phyloP scores from a whole-genome alignment of 2,113 vertebrate genomes.

The Conger conger region DNA sequence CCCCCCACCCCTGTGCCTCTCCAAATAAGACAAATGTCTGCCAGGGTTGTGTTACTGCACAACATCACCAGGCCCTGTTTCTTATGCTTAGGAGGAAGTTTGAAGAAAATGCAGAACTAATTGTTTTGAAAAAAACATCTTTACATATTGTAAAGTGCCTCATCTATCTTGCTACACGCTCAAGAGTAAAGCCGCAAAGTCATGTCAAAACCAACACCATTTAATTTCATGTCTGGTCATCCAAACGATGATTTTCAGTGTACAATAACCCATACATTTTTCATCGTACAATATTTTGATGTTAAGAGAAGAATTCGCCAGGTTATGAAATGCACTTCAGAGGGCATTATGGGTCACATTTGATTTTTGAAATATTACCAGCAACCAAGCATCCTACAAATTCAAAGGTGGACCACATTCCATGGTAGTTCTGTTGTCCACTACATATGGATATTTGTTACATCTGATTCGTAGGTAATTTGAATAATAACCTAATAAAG shows the following conservation, averaged over 20 bases:
- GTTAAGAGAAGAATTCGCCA: background rate
- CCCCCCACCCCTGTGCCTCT: slow-evolving; percentile 25
- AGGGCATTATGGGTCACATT: background rate
- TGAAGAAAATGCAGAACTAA: slow-evolving; percentile 18
- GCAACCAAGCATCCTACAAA: background rate
- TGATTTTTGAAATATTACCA: background rate
- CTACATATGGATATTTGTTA: background rate
- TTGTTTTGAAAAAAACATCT: slow-evolving; percentile 18
- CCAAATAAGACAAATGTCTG: slow-evolving; percentile 34
- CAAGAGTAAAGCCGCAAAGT: no score
- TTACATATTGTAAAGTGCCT: slow-evolving; percentile 20
- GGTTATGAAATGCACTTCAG: background rate
- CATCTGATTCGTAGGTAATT: background rate
- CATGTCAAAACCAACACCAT: background rate
- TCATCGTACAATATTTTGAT: background rate
- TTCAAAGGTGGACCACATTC: background rate
- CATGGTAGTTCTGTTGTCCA: no score
- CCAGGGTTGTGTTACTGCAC: slow-evolving; percentile 23
- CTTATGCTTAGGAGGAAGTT: background rate
- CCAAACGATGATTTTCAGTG: background rate
- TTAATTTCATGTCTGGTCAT: background rate
- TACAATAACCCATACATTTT: background rate
- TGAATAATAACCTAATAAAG: background rate
- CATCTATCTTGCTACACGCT: background rate
- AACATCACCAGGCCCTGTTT: slow-evolving; percentile 31